Evolutionary conservation across 2,888 invertebrate genomes (phyloP), one percentile per base, ranked within the genome.

Genomic region (Tipula unca): DNA sequence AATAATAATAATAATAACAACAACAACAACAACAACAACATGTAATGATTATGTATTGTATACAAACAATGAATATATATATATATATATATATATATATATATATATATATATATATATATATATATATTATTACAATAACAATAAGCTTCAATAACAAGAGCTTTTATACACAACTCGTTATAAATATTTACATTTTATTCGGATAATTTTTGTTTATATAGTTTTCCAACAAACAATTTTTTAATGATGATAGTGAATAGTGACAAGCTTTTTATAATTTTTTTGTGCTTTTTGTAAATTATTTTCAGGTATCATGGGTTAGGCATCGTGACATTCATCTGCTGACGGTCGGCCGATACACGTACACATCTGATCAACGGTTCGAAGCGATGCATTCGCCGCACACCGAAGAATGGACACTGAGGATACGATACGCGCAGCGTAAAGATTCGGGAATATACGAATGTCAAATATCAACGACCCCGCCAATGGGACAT

Each of bases 381-480:
- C 93, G 96, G 85, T 96, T 97, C 89, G 96, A 96, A 90, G 96
- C 96, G 82, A 93, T 96, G 87, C 96, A 97, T 91, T 94, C 94
- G 86, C 96, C 96, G 0, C 96, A 96, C 89, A 95, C 96, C 85
- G 96, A 97, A 90, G 96, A 96, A 90, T 96, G 96, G 96, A 95
- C 95, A 85, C 91, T 97, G 86, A 93, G 95, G 89, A 95, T 95
- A 90, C 92, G 94, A 87, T 95, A 95, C 90, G 94, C 95, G 6
- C 95, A 95, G 90, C 92, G 93, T 87, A 94, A 94, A 89, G 95
- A 95, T 89, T 93, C 94, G 1, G 95, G 95, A 54, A 93, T 95
- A 88, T 97, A 97, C 91, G 97, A 97, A 92, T 97, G 97, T 90
- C 97, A 97, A 92, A 96, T 97, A 90, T 96, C 96, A 88, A 97